Percentiles rank a stretch among this genome's conserved stretches.
phyloP scores from a whole-genome alignment of 2,113 vertebrate species.

The Meles meles region DNA sequence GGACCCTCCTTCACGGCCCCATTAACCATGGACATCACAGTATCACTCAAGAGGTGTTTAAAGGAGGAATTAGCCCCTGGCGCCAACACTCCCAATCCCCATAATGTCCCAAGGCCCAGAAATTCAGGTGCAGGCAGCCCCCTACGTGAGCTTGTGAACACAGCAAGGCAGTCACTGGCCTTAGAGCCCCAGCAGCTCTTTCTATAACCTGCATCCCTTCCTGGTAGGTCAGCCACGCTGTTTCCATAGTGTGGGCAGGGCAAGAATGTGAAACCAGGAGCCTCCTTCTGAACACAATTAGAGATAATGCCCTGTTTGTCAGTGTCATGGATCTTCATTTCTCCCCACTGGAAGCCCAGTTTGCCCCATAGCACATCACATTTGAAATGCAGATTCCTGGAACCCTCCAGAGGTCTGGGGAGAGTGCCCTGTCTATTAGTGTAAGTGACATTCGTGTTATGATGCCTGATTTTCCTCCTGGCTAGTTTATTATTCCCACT shows the following conservation, averaged over 20 bases:
- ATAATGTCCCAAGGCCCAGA: too few relatives aligned
- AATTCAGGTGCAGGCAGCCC: neutral
- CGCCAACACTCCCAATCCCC: neutral
- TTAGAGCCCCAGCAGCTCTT: neutral
- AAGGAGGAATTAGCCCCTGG: neutral
- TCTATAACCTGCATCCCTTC: neutral
- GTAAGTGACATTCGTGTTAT: neutral
- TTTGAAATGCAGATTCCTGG: conserved; percentile 78
- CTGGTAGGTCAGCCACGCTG: neutral
- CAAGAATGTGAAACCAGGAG: conserved; percentile 13
- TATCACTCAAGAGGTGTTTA: neutral
- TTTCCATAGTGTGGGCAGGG: neutral
- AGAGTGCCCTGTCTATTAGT: neutral
- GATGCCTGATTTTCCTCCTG: neutral
- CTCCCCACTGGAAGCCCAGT: conserved; percentile 74
- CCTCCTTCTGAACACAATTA: conserved; percentile 77
- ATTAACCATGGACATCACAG: neutral
- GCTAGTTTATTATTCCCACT: neutral
- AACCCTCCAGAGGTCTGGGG: conserved; percentile 52
- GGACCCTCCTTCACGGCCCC: fast-evolving
- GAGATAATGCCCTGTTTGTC: conserved; percentile 74
- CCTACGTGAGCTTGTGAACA: neutral
- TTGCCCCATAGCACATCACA: conserved; percentile 70
- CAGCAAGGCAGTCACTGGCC: neutral
- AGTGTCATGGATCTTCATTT: conserved; percentile 75